Conservation (phyloP, 2,113 vertebrate genomes). For the Grammomys surdaster region DNA sequence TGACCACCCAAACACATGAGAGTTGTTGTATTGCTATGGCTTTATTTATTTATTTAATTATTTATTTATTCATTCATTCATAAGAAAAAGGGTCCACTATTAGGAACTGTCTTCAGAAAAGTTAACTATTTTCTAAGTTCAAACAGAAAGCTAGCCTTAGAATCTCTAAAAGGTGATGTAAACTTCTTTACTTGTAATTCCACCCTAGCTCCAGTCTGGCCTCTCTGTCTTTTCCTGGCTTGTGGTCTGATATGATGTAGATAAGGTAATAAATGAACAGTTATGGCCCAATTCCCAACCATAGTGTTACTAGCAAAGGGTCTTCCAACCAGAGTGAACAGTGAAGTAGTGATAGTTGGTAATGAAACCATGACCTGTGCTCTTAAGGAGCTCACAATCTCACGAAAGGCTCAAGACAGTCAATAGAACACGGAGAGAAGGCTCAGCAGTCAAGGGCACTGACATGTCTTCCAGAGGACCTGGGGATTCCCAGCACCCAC, state of each 20-base stretch:
- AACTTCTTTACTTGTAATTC: slow-evolving; percentile 62
- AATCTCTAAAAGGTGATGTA: slow-evolving; percentile 51
- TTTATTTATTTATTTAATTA: not conserved
- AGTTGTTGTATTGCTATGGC: not conserved
- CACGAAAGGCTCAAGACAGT: not conserved
- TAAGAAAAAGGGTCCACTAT: slow-evolving; percentile 25
- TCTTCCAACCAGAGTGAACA: slow-evolving; percentile 18
- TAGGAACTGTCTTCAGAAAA: slow-evolving; percentile 58
- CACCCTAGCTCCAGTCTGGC: slow-evolving; percentile 1
- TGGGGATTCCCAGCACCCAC: not conserved
- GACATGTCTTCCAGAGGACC: not conserved
- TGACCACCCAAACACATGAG: slow-evolving; percentile 29
- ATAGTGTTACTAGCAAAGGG: not conserved
- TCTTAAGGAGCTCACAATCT: slow-evolving; percentile 23
- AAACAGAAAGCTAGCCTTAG: slow-evolving; percentile 47
- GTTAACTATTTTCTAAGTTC: slow-evolving; percentile 49
- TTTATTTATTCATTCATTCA: slow-evolving; percentile 15
- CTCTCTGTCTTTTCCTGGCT: slow-evolving; percentile 50
- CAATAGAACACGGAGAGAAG: not conserved
- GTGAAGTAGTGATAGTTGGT: not conserved
- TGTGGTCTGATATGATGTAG: not conserved
- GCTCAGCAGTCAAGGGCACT: not conserved
- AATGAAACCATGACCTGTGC: not conserved
- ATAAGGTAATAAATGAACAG: not conserved
- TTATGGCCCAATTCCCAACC: not conserved